Evolutionary conservation across 2,888 invertebrate genomes (phyloP), one percentile per base, ranked within the genome.

Genomic region (Ichneumon xanthorius): DNA sequence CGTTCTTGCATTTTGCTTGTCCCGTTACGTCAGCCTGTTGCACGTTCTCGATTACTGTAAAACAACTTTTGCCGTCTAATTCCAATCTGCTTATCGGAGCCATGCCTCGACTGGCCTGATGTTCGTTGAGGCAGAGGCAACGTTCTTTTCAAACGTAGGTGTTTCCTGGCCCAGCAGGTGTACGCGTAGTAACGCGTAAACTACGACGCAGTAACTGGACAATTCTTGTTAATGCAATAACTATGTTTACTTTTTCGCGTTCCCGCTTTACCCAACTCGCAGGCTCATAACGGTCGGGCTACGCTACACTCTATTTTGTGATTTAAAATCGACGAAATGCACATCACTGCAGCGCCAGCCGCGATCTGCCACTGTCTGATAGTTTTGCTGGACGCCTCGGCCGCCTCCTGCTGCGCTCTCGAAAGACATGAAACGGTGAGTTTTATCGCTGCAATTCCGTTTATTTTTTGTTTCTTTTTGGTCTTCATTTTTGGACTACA

Each of bases 1-100:
- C 2, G 1, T 6, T 37, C 37, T 96, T 96, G 6, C 95, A 95
- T 71, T 94, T 94, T 1, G 95, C 96, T 0, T 95, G 95, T 65
- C 94, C 94, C 6, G 94, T 88, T 14, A 94, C 94, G 45, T 93
- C 93, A 0, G 92, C 89, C 71, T 92, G 90, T 9, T 92, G 89
- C 6, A 94, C 95, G 0, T 93, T 93, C 50, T 94, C 94, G 3
- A 94, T 94, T 2, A 95, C 94, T 63, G 93, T 94, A 48, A 94
- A 92, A 2, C 93, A 92, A 53, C 92, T 91, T n/a, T 91, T 90
- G 30, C 93, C 26, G 6, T 89, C 87, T 37, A 93, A 86, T 72
- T 93, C 92, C 70, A 95, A 92, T 58, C 87, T 90, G 61, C 76
- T 90, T 0, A 92, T 88, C 0, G 94, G 26, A 26, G 26, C 26